Percentiles rank a stretch among this genome's conserved stretches.
phyloP scores from a whole-genome alignment of 2,888 invertebrate species.

The Hydriomena furcata region DNA sequence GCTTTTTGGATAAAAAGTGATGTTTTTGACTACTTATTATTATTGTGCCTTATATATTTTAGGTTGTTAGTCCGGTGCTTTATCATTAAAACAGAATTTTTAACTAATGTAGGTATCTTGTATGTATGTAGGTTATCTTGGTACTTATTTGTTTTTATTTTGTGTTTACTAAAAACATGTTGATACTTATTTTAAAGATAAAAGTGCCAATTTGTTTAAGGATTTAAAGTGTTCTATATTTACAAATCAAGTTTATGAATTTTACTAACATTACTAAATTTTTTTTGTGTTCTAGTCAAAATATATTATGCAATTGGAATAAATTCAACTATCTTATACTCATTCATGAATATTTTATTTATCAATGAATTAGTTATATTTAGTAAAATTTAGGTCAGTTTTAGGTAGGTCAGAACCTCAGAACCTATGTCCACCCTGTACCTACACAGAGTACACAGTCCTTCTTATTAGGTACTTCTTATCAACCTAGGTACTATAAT shows the following conservation, averaged over 20 bases:
- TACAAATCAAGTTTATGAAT: not conserved
- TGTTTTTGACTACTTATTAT: not conserved
- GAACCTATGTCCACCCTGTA: no score
- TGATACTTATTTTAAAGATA: no score
- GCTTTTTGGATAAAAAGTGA: slow-evolving; percentile 60
- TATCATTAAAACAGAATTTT: not conserved
- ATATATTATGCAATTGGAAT: slow-evolving; percentile 30
- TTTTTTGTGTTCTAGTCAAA: slow-evolving; percentile 51
- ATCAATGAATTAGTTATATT: not conserved
- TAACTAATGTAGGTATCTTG: not conserved
- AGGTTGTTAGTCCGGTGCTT: slow-evolving; percentile 5
- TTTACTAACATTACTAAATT: slow-evolving; percentile 12
- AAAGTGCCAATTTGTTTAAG: slow-evolving; percentile 20
- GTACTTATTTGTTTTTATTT: not conserved
- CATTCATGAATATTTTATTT: slow-evolving; percentile 5
- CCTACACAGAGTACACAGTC: no score
- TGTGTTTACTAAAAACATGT: slow-evolving; percentile 2
- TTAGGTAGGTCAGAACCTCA: no score
- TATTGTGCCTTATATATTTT: slow-evolving; percentile 4
- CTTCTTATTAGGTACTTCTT: not conserved
- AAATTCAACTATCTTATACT: slow-evolving; percentile 18
- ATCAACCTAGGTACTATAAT: no score
- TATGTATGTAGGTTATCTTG: not conserved
- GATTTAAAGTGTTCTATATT: slow-evolving; percentile 6
- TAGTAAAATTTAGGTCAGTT: no score